These are phyloP conservation scores for Etheostoma cragini DNA, from an alignment of 2,113 vertebrate genomes.

Conservation along the genomic window DNA sequence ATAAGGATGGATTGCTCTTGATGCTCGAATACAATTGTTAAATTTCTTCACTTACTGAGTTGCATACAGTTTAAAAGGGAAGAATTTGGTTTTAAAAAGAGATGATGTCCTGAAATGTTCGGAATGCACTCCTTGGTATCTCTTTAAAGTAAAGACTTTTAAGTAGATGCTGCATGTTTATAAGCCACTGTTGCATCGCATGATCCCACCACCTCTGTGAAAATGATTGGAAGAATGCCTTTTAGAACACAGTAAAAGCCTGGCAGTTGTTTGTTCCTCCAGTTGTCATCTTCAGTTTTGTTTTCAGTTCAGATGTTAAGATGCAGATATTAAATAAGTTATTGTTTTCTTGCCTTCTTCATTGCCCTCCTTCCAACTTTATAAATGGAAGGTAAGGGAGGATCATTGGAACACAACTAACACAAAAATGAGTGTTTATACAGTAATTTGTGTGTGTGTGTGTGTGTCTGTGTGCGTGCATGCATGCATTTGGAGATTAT, in stretches of 20 bases:
- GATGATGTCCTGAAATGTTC: slow-evolving; percentile 3
- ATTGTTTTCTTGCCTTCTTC: slow-evolving; percentile 67
- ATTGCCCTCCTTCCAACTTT: slow-evolving; percentile 75
- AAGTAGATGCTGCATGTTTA: slow-evolving; percentile 75
- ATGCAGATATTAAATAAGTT: slow-evolving; percentile 66
- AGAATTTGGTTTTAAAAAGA: background rate
- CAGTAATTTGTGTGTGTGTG: slow-evolving; percentile 8
- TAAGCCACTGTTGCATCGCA: slow-evolving; percentile 63
- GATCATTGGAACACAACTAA: slow-evolving; percentile 44
- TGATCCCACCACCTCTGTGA: slow-evolving; percentile 64
- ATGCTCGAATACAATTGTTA: background rate
- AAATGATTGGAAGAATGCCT: slow-evolving; percentile 30
- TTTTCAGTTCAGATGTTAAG: slow-evolving; percentile 41
- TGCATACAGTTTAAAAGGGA: background rate
- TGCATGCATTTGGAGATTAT: slow-evolving; percentile 30
- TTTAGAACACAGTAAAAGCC: slow-evolving; percentile 18
- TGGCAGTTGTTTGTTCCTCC: slow-evolving; percentile 47
- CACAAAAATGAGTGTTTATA: slow-evolving; percentile 20
- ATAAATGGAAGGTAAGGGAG: slow-evolving; percentile 83
- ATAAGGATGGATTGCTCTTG: background rate
- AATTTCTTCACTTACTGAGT: background rate
- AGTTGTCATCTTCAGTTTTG: slow-evolving; percentile 26
- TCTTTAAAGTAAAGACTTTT: slow-evolving; percentile 48
- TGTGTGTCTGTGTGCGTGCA: background rate
- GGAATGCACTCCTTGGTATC: slow-evolving; percentile 16